Percentiles rank a stretch among this genome's conserved stretches.
Conservation (phyloP, 92 coral and sea anemone genomes). For the Blastomussa wellsi region DNA sequence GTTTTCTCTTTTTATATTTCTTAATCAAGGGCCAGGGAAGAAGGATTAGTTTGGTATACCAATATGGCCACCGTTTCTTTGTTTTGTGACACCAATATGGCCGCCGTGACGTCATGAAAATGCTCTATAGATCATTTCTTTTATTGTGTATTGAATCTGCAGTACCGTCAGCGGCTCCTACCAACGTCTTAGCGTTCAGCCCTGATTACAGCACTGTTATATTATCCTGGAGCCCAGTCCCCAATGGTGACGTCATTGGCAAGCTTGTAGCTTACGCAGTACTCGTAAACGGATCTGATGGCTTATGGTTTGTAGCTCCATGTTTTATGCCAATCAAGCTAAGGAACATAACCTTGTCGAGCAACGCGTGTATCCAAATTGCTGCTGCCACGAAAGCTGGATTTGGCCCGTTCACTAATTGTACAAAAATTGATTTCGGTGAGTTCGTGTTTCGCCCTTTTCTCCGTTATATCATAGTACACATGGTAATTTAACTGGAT, state of each 20-base stretch:
- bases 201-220: constrained; percentile 37
- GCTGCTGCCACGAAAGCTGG: constrained; percentile 49
- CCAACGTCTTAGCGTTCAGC: constrained; percentile 33
- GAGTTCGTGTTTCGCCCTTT: constrained; percentile 3
- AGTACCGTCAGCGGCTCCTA: constrained; percentile 68
- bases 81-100: too few species aligned
- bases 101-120: too few species aligned
- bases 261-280: constrained; percentile 51
- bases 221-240: constrained; percentile 58
- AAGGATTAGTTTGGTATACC: too few species aligned
- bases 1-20: too few species aligned
- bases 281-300: not conserved
- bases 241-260: constrained; percentile 38
- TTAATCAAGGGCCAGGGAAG: too few species aligned
- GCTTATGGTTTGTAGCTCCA: not conserved
- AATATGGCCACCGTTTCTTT: too few species aligned
- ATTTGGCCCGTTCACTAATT: constrained; percentile 38
- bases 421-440: constrained; percentile 26
- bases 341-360: not conserved
- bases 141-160: not conserved
- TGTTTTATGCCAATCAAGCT: constrained; percentile 13
- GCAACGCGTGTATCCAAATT: constrained; percentile 39
- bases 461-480: not conserved
- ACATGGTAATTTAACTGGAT: too few species aligned
- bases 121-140: too few species aligned